Conservation (phyloP, 2,888 invertebrate genomes). For the Bombylius discolor region DNA sequence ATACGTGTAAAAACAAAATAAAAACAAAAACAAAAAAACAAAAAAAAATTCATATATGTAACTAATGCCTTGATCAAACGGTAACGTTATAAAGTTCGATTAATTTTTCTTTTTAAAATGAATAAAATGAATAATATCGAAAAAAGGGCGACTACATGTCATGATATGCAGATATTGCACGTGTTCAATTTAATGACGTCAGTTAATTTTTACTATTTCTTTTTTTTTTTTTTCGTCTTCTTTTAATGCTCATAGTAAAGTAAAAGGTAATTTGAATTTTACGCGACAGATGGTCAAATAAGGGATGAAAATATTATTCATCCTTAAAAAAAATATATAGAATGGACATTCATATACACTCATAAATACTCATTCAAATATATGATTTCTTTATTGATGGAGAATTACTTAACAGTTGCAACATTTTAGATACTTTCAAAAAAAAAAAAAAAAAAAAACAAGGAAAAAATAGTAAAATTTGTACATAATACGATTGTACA, state of each 20-base stretch:
- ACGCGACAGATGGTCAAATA: conserved; percentile 14
- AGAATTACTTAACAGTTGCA: no score
- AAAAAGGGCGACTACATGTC: conserved; percentile 4
- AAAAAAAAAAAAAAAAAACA: no score
- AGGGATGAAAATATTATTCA: conserved; percentile 10
- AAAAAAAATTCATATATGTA: no score
- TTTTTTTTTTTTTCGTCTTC: not conserved
- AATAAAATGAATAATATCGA: not conserved
- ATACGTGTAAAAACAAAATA: no score
- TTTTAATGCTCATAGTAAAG: not conserved
- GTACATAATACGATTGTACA: no score
- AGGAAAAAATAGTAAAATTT: no score
- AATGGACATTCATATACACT: not conserved
- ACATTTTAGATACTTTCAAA: no score
- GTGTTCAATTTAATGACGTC: conserved; percentile 13
- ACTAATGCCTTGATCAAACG: no score
- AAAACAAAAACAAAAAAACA: no score
- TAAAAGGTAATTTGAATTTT: conserved; percentile 9
- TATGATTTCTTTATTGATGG: not conserved
- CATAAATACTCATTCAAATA: conserved; percentile 2
- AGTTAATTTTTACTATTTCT: not conserved
- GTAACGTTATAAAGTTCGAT: no score
- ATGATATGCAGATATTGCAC: conserved; percentile 16
- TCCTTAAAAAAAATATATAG: not conserved
- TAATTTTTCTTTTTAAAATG: no score